Base-by-base conservation (phyloP, 2,797 vertebrate species). In the Luscinia luscinia region DNA sequence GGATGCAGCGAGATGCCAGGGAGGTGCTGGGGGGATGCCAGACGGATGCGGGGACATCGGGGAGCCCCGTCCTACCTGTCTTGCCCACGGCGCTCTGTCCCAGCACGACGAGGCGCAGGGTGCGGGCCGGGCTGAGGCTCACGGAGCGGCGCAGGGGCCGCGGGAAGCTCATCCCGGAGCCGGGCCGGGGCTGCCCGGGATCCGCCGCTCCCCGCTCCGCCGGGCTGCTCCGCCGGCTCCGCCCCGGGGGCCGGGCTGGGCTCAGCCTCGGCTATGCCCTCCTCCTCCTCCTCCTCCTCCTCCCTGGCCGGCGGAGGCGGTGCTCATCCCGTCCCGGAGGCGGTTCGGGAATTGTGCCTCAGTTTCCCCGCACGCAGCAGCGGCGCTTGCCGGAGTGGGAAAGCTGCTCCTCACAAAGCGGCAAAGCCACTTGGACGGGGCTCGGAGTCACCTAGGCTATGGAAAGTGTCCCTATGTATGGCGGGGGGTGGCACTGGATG, bases 31-130 rank as follows among this genome's bases (percentile, higher is more conserved):
- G 46, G 13, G 23, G 28, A 40, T 27, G 28, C 23, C 32, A 13
- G 11, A 23, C 16, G 41, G 40, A 30, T 15, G 70, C 28, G 9
- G 20, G 23, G n/a, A 28, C 5, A 12, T 2, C 6, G 23, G 23
- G 34, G 12, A 22, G 3, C 61, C 28, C 72, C 15, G 10, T 69
- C 81, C 75, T 97, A 98, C 98, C 98, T 96, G 98, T 98, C 94
- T 98, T 98, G 51, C 98, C 98, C 64, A 98, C 98, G 26, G 97
- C 97, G 73, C 97, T 96, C 83, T 98, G 98, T 24, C 98, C 98
- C 93, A 98, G 94, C 79, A 98, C 97, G 73, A 98, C 98, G 84
- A 98, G 97, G 84, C 98, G 91, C 87, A 98, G 95, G 23, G 96
- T 98, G 13, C 97, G 95, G 22, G 90, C 94, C 5, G 98, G 96